phyloP scores from a whole-genome alignment of 2,797 vertebrate species.

The Syngnathus rostellatus region DNA sequence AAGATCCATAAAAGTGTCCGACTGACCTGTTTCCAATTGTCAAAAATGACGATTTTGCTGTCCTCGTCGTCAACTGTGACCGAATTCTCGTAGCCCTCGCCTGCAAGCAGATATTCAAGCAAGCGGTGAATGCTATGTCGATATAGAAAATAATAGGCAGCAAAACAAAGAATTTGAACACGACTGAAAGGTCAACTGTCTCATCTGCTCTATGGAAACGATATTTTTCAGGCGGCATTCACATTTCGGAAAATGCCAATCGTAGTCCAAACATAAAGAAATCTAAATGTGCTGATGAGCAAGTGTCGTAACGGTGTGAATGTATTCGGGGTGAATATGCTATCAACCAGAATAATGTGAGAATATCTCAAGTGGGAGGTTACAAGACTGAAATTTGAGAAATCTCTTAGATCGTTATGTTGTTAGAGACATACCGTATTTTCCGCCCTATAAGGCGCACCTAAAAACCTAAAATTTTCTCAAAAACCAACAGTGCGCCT shows the following conservation, averaged over 20 bases:
- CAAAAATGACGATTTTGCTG: conserved; percentile 78
- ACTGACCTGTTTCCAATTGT: conserved; percentile 88
- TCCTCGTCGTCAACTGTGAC: conserved; percentile 84
- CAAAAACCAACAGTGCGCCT: no score
- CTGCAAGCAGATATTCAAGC: conserved; percentile 51
- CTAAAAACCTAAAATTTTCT: no score
- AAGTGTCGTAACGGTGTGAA: background rate
- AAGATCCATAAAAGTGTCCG: background rate
- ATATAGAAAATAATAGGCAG: background rate
- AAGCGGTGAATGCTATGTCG: background rate
- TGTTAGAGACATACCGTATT: no score
- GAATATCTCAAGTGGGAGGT: no score
- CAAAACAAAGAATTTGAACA: background rate
- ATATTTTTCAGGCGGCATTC: background rate
- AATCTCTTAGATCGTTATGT: no score
- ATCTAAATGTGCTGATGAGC: background rate
- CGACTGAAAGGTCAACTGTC: background rate
- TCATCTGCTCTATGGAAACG: background rate
- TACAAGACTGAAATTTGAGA: no score
- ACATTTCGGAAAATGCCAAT: conserved; percentile 6
- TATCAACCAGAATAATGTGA: no score
- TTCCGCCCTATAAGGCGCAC: no score
- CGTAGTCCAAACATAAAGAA: background rate
- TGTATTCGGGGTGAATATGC: background rate
- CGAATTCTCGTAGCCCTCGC: conserved; percentile 78